phyloP scores from a whole-genome alignment of 2,888 invertebrate species.

The Gonocerus acuteangulatus region DNA sequence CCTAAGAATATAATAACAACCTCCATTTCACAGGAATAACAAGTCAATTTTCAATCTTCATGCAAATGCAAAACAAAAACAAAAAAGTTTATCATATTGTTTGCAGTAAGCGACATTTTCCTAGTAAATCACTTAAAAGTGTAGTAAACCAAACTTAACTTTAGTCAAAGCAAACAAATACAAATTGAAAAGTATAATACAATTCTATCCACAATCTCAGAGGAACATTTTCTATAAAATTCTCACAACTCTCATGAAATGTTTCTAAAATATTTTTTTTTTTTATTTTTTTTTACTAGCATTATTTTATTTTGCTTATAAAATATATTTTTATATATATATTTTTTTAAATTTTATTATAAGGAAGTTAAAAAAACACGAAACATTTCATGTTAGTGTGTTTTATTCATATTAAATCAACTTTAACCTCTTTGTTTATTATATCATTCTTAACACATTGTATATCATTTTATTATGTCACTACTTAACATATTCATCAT shows the following conservation, averaged over 20 bases:
- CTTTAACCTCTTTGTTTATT: slow-evolving; percentile 7
- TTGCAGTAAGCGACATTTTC: too few relatives aligned
- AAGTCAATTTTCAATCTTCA: too few relatives aligned
- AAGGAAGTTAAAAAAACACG: slow-evolving; percentile 29
- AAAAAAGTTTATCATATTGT: too few relatives aligned
- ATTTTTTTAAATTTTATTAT: slow-evolving; percentile 21
- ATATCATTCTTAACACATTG: slow-evolving; percentile 8
- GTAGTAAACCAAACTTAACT: too few relatives aligned
- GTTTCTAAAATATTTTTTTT: slow-evolving; percentile 25
- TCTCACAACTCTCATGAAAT: slow-evolving; percentile 29
- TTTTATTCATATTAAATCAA: slow-evolving; percentile 10
- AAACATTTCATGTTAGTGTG: slow-evolving; percentile 31
- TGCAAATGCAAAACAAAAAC: too few relatives aligned
- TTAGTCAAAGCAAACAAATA: too few relatives aligned
- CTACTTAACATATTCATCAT: slow-evolving; percentile 34
- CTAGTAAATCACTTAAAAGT: too few relatives aligned
- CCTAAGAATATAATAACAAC: too few relatives aligned
- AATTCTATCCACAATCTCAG: neutral
- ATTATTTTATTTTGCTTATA: slow-evolving; percentile 28
- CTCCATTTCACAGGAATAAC: too few relatives aligned
- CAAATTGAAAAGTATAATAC: too few relatives aligned
- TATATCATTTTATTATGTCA: slow-evolving; percentile 25
- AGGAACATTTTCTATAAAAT: slow-evolving; percentile 29
- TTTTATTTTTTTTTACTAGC: slow-evolving; percentile 6
- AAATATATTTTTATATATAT: slow-evolving; percentile 25